Base-by-base conservation (phyloP, 2,113 vertebrate genomes). In the Pygoscelis antarcticus region DNA sequence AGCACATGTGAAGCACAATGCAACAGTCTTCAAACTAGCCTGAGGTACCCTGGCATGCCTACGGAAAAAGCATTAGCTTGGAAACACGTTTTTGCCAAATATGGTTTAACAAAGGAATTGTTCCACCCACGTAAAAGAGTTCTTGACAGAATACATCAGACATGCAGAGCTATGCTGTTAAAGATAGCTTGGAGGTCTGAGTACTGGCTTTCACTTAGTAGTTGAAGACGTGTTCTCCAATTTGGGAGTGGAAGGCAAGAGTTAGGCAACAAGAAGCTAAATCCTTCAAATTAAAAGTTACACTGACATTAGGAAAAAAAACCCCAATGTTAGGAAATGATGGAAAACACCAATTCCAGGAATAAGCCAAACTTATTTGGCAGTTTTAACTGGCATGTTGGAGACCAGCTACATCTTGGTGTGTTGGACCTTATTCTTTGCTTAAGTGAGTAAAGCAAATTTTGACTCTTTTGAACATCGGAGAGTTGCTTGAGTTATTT, bases 391-490 rank as follows among this genome's bases (percentile, higher is more conserved):
- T 81, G n/a, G 29, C 4, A 3, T 34, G 10, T 29, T 70, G 57
- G n/a, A 27, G 21, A 76, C 3, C 21, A 57, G 32, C 4, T 64
- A 10, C 4, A 7, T 23, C 23, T 54, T 83, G 47, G 57, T 58
- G 11, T 21, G 7, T 1, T 66, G 75, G 46, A 16, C 17, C 4
- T 47, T 46, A 40, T n/a, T 23, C 25, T 51, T 26, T 61, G 5
- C 12, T 38, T 32, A 61, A 22, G 25, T 10, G 3, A 10, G n/a
- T 70, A 83, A 30, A 85, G 51, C 14, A 51, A 74, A 78, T 12
- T 21, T 66, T 71, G 2, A 7, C 4, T 42, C 15, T 68, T 22
- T 70, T 0, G 0, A 66, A 79, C 51, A 25, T 7, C 2, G 4
- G 7, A 17, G 1, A 29, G 18, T 12, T 64, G 11, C 12, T 34